Evolutionary conservation across 2,888 invertebrate genomes (phyloP).

Genomic region (Lissonota sp.): DNA sequence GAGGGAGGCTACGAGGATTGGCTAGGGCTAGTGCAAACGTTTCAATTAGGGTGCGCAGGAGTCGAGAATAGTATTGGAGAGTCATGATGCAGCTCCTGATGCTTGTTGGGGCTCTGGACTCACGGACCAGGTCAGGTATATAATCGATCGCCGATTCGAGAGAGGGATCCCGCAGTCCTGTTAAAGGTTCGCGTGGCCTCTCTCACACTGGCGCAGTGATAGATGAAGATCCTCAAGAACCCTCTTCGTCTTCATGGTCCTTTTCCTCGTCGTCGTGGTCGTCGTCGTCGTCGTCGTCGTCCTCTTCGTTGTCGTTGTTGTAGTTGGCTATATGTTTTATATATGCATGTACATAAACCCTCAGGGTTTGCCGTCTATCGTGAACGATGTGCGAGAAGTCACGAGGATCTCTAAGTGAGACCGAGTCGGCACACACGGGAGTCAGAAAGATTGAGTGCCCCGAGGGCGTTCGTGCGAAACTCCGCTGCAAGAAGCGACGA

Average conservation of each 20-base stretch:
- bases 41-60: conserved; percentile 73
- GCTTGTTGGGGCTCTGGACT: conserved; percentile 42
- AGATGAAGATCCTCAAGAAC: conserved; percentile 53
- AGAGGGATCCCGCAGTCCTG: conserved; percentile 65
- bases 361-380: neutral
- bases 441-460: conserved; percentile 50
- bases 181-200: conserved; percentile 69
- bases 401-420: conserved; percentile 35
- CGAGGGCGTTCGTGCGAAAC: conserved; percentile 42
- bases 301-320: neutral
- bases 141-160: conserved; percentile 76
- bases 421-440: conserved; percentile 23
- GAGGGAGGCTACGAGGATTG: conserved; percentile 40
- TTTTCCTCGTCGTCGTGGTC: neutral
- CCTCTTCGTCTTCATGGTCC: neutral
- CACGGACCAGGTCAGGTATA: conserved; percentile 64
- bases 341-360: neutral
- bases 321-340: neutral
- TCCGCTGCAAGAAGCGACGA: conserved; percentile 41
- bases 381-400: conserved; percentile 51
- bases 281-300: conserved; percentile 7
- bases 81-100: conserved; percentile 32
- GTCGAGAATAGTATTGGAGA: conserved; percentile 46
- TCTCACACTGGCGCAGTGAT: conserved; percentile 61
- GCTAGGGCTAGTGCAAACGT: conserved; percentile 56